phyloP scores from a whole-genome alignment of 2,888 invertebrate species.

The Cheilosia grossa region DNA sequence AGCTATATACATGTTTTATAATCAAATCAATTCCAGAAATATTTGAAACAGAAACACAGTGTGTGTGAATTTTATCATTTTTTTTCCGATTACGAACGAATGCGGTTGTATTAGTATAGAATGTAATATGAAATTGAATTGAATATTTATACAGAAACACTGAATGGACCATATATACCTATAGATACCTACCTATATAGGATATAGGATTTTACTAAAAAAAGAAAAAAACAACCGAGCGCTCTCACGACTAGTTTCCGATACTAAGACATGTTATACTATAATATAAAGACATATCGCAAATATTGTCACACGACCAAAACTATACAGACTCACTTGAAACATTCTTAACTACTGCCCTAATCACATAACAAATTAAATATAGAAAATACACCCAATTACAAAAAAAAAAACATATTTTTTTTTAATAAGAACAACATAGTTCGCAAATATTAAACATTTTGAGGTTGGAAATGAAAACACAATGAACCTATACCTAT shows the following conservation, averaged over 20 bases:
- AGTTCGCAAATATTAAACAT: neutral
- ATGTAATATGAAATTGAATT: conserved; percentile 37
- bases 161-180: conserved; percentile 64
- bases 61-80: neutral
- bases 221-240: conserved; percentile 1
- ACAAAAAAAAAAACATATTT: conserved; percentile 50
- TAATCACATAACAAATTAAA: conserved; percentile 2
- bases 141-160: conserved; percentile 30
- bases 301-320: conserved; percentile 58
- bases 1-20: conserved; percentile 16
- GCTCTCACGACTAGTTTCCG: conserved; percentile 35
- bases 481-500: neutral
- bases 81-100: conserved; percentile 28
- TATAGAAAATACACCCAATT: neutral
- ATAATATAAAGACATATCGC: conserved; percentile 56
- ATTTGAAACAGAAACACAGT: neutral
- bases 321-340: conserved; percentile 28
- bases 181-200: neutral
- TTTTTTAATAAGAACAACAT: conserved; percentile 32
- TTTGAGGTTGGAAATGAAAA: conserved; percentile 12
- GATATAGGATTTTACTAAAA: neutral
- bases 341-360: neutral
- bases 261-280: conserved; percentile 14
- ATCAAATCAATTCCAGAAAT: conserved; percentile 34
- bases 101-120: conserved; percentile 60